A percentile compares a stretch with the other conserved stretches of the same genome.
These are phyloP conservation scores for Yponomeuta sedellus DNA, from an alignment of 2,888 invertebrate genomes.

Conservation along the genomic window DNA sequence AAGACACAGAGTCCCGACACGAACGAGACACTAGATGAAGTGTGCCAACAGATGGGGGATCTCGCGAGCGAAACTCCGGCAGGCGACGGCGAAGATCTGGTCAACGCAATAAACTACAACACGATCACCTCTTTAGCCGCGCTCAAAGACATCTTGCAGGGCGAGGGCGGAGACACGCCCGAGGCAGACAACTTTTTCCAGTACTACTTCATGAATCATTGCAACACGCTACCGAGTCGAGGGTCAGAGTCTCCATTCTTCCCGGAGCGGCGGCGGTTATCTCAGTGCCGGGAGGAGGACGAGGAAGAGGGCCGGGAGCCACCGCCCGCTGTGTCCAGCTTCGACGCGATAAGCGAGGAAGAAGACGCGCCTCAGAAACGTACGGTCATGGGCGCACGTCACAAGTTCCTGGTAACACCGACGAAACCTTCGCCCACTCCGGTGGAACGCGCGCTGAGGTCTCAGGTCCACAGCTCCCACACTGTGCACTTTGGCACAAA, in stretches of 20 bases:
- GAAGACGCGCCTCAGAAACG: conserved; percentile 40
- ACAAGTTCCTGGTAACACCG: conserved; percentile 63
- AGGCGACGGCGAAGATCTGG: conserved; percentile 79
- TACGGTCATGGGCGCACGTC: conserved; percentile 60
- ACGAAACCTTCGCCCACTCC: conserved; percentile 45
- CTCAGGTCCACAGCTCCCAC: conserved; percentile 75
- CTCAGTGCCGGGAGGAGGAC: conserved; percentile 90
- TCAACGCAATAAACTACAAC: conserved; percentile 81
- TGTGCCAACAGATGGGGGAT: conserved; percentile 37
- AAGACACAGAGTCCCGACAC: conserved; percentile 22
- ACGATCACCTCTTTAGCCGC: conserved; percentile 82
- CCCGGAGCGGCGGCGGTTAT: conserved; percentile 80
- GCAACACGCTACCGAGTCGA: conserved; percentile 81
- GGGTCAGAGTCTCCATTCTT: conserved; percentile 63
- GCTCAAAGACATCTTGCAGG: conserved; percentile 80
- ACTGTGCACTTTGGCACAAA: conserved; percentile 82
- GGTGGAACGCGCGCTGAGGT: conserved; percentile 64
- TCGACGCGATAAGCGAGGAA: conserved; percentile 14
- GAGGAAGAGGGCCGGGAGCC: conserved; percentile 79
- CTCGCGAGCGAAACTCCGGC: conserved; percentile 47
- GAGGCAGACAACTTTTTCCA: conserved; percentile 80
- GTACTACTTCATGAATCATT: conserved; percentile 84
- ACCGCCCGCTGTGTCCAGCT: conserved; percentile 29
- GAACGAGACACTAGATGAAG: conserved; percentile 35
- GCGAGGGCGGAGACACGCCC: conserved; percentile 73